These are phyloP conservation scores for Drosophila pseudotakahashii DNA, from an alignment of 2,888 invertebrate species.

Conservation along the genomic window DNA sequence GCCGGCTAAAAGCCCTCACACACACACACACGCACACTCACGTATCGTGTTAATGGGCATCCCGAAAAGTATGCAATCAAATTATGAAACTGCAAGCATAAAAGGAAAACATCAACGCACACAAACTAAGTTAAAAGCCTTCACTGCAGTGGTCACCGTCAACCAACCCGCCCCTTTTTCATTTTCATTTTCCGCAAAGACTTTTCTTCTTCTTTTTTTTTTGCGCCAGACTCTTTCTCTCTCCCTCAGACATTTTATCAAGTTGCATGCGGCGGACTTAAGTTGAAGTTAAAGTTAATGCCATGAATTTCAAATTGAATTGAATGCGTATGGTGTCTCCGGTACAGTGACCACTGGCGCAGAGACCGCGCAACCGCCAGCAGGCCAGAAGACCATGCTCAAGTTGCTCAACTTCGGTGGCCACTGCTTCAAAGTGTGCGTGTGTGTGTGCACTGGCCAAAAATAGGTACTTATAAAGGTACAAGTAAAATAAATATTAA, in stretches of 20 bases:
- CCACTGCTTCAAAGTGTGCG: neutral
- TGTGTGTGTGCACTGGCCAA: neutral
- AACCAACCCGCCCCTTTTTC: constrained; percentile 14
- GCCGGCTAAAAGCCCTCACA: constrained; percentile 38
- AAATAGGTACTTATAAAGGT: neutral
- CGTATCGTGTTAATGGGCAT: constrained; percentile 65
- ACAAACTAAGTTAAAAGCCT: constrained; percentile 70
- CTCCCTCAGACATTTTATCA: constrained; percentile 60
- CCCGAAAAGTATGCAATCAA: constrained; percentile 72
- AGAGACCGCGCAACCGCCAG: constrained; percentile 26
- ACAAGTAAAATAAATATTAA: no score
- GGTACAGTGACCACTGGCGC: constrained; percentile 34
- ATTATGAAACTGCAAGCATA: constrained; percentile 65
- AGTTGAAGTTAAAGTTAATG: constrained; percentile 78
- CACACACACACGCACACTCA: neutral
- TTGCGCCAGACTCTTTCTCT: neutral
- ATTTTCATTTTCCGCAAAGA: neutral
- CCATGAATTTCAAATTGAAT: constrained; percentile 79
- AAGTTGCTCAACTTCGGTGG: constrained; percentile 21
- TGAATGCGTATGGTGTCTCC: constrained; percentile 67
- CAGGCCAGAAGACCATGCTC: neutral
- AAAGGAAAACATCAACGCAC: constrained; percentile 44
- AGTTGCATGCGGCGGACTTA: constrained; percentile 78
- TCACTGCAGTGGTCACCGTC: constrained; percentile 59
- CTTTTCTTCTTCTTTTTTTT: constrained; percentile 2